These are phyloP conservation scores for Lepilemur ruficaudatus DNA, from an alignment of 2,797 vertebrate genomes.

Conservation along the genomic window DNA sequence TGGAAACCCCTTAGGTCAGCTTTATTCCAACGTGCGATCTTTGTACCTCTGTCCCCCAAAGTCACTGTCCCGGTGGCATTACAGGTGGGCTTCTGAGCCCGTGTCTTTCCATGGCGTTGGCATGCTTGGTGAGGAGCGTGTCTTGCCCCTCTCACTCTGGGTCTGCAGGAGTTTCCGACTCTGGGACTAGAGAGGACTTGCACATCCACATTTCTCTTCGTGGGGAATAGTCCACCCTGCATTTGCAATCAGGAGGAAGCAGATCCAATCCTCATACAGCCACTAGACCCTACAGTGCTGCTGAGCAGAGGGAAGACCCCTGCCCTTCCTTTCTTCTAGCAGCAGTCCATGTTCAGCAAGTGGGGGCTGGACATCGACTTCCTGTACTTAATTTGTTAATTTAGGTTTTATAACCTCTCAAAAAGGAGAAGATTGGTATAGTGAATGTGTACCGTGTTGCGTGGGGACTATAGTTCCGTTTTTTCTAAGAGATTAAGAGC, in stretches of 20 bases:
- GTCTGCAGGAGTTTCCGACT: too few species aligned
- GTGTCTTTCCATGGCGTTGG: background rate
- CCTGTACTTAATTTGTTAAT: background rate
- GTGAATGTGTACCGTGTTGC: too few species aligned
- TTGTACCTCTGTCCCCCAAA: background rate
- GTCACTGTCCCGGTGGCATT: too few species aligned
- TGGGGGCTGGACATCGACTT: too few species aligned
- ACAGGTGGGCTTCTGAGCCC: too few species aligned
- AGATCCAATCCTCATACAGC: background rate
- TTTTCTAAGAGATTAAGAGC: background rate
- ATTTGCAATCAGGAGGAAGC: background rate
- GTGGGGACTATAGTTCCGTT: accelerated
- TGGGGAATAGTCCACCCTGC: background rate
- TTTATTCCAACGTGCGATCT: background rate
- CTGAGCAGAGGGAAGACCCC: background rate
- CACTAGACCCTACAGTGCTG: background rate
- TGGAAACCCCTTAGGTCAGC: background rate
- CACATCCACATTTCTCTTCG: background rate
- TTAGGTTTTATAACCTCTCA: background rate
- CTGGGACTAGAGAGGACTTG: too few species aligned
- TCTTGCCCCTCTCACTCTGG: background rate
- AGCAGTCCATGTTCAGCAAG: background rate
- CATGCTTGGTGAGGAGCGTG: background rate
- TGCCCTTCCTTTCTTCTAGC: background rate
- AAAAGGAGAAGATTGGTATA: background rate